Base-by-base conservation (phyloP, 1,140 invertebrate species). In the Ceratina australensis region DNA sequence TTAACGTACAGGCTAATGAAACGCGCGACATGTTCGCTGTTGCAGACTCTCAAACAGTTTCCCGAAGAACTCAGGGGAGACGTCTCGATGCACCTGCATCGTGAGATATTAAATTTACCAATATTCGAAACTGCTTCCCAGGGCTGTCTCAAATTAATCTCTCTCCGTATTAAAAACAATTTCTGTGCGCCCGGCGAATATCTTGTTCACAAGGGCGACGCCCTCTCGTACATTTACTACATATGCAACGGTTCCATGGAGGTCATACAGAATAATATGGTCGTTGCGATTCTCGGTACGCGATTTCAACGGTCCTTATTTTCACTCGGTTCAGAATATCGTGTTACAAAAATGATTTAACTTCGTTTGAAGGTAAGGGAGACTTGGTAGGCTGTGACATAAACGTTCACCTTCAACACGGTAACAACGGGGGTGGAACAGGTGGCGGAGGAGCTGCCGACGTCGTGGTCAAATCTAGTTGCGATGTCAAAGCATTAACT, bases 181-280 rank as follows among this genome's bases (percentile, higher is more conserved):
- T 96, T 99, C 93, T 97, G 98, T 93, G 95, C 98, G 68, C 99
- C 98, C 3, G 98, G 98, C 50, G 98, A 99, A 91, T 99, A 97
- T 89, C 93, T 99, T 16, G 96, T 99, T 22, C 98, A 99, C 92
- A 97, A 97, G 92, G 98, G 98, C 24, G 99, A 99, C 90, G 98
- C 98, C 1, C 94, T 99, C 0, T 96, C 97, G 56, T 98, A 98
- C 84, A 97, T 99, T 82, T 99, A 99, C 93, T 98, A 98, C 90
- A 95, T 99, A 50, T 98, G 97, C 90, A 98, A 98, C 86, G 99
- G 98, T 5, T 99, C 98, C 7, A 99, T 99, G 96, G 98, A 99
- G 93, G 98, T 99, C 52, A 96, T 99, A 77, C 98, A 99, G 91
- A 97, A 99, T 89, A 97, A 97, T 78, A 98, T 99, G 96, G 98